phyloP scores from a whole-genome alignment of 2,888 invertebrate genomes.

The Nymphalis c-album region DNA sequence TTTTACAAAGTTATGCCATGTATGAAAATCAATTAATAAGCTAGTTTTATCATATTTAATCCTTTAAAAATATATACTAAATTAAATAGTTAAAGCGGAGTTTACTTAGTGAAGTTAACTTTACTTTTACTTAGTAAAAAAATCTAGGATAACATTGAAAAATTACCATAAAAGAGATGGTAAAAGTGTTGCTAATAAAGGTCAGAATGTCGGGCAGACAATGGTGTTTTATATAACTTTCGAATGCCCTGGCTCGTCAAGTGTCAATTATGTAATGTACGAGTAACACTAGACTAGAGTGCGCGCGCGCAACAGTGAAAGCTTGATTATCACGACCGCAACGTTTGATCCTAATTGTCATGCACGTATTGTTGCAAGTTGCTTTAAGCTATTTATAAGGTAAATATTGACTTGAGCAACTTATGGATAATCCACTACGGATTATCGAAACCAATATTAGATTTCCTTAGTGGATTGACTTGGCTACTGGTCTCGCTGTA shows the following conservation, averaged over 20 bases:
- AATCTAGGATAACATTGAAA: background rate
- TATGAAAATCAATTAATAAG: too few species aligned
- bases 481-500: too few species aligned
- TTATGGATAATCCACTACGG: too few species aligned
- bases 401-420: conserved; percentile 38
- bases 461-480: too few species aligned
- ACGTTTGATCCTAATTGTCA: conserved; percentile 37
- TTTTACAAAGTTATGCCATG: too few species aligned
- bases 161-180: background rate
- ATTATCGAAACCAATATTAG: too few species aligned
- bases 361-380: conserved; percentile 23
- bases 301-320: conserved; percentile 67
- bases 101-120: too few species aligned
- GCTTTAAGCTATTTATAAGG: conserved; percentile 22
- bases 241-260: conserved; percentile 49
- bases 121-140: too few species aligned
- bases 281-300: conserved; percentile 34
- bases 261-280: conserved; percentile 40
- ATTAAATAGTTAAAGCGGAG: too few species aligned
- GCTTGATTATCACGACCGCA: conserved; percentile 44
- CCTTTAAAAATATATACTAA: too few species aligned
- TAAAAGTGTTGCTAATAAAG: conserved; percentile 5
- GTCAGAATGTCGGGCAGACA: conserved; percentile 6
- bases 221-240: conserved; percentile 22
- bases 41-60: too few species aligned